Evolutionary conservation across 2,888 invertebrate species (phyloP), one percentile per base, ranked within the genome.

Genomic region (Lasiommata megera): DNA sequence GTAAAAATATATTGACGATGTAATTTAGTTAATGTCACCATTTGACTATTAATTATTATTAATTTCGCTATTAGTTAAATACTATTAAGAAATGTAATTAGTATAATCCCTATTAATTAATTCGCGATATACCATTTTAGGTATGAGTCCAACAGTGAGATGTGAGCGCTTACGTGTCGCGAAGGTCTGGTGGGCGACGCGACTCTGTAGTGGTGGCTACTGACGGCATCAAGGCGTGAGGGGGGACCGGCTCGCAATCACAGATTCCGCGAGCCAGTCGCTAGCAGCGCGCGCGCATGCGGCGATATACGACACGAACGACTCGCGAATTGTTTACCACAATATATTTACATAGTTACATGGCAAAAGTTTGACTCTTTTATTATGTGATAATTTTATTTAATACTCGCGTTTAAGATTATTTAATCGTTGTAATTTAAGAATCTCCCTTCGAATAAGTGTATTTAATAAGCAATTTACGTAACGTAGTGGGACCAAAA

Each of bases 81-180:
- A 18, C 23, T 61, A 53, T 47, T 29, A 53, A 54, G 60, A 61
- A 63, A 56, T 18, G 43, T 54, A 47, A n/a, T n/a, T n/a, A n/a
- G n/a, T 23, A 43, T 31, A 60, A 58, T 46, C 48, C 56, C 51
- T 61, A 54, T 44, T 57, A 53, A 76, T 72, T 73, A 74, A 73
- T 70, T 31, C 7, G 29, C 60, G 60, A 58, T 67, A 63, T 67
- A 51, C 90, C 89, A 79, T 88, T 88, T 90, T 89, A 85, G 89
- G 89, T 86, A 76, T 80, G 79, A 82, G 74, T 83, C 79, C 81
- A 79, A 79, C 80, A 68, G 74, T 69, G 82, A 87, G 84, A 87
- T 83, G 84, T 82, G 69, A 83, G 74, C 85, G 87, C 82, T 88
- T 87, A 89, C 89, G 88, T 88, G 88, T 86, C 80, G 77, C 70